A percentile compares a stretch with the other conserved stretches of the same genome.
Evolutionary conservation across 2,113 vertebrate genomes (phyloP).

Genomic region (Haemorhous mexicanus): DNA sequence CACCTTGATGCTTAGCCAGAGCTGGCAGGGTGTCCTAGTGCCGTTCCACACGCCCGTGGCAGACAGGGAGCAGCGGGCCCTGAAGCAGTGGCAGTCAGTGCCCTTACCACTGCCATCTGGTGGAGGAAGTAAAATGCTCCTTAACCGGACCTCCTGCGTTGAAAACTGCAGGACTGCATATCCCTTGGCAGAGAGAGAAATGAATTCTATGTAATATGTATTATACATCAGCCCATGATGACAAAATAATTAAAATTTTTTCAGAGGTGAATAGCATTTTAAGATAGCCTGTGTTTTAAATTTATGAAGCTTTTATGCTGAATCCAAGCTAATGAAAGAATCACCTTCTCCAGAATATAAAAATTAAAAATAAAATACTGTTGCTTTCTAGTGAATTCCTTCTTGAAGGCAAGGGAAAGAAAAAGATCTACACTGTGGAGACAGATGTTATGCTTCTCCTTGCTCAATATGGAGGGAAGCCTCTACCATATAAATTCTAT

Average conservation of each 20-base stretch:
- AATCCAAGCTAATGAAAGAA: neutral
- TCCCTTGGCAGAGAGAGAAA: neutral
- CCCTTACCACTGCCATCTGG: neutral
- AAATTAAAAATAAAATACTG: neutral
- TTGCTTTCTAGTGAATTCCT: neutral
- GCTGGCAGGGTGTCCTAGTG: neutral
- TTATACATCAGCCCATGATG: neutral
- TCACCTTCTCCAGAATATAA: neutral
- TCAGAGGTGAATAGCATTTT: neutral
- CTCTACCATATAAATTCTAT: neutral
- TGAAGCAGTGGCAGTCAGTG: accelerated
- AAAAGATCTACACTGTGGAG: neutral
- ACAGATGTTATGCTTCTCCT: neutral
- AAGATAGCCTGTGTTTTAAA: neutral
- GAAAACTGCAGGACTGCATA: neutral
- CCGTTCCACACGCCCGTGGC: accelerated
- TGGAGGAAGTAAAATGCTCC: neutral
- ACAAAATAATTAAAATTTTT: neutral
- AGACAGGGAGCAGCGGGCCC: too few relatives aligned
- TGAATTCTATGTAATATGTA: accelerated
- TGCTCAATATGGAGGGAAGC: neutral
- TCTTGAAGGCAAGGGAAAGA: neutral
- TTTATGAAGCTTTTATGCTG: neutral
- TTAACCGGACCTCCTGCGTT: accelerated
- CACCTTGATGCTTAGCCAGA: neutral